A percentile compares a stretch with the other conserved stretches of the same genome.
phyloP scores from a whole-genome alignment of 2,888 invertebrate species.

The Leptopterna dolabrata region DNA sequence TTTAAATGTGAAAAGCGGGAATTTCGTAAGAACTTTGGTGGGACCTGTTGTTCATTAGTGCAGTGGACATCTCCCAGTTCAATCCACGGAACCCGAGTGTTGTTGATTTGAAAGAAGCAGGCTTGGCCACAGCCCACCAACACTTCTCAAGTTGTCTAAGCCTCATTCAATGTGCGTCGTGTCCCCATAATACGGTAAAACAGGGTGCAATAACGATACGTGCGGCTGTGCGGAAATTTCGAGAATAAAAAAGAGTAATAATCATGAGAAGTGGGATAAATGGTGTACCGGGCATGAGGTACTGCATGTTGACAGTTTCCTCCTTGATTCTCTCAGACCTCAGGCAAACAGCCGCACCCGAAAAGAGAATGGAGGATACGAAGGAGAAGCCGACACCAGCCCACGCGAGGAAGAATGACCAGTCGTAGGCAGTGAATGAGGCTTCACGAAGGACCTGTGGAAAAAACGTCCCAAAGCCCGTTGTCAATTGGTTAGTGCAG shows the following conservation, averaged over 20 bases:
- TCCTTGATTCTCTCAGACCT: conserved; percentile 93
- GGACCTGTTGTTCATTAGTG: too few species aligned
- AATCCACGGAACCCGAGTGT: too few species aligned
- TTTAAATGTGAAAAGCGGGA: too few species aligned
- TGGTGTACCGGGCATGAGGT: conserved; percentile 92
- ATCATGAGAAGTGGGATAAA: not conserved
- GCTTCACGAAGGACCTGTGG: conserved; percentile 85
- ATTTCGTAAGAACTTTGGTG: too few species aligned
- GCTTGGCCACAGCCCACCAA: too few species aligned
- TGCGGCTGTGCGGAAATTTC: not conserved
- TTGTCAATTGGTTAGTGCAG: not conserved
- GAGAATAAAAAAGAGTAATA: not conserved
- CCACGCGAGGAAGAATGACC: conserved; percentile 98
- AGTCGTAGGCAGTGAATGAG: conserved; percentile 86
- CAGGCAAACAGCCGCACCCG: conserved; percentile 93
- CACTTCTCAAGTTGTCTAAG: too few species aligned
- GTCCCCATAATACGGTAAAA: too few species aligned
- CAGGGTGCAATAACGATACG: too few species aligned
- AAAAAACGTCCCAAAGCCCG: conserved; percentile 16
- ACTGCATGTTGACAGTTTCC: conserved; percentile 97
- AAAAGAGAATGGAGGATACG: conserved; percentile 90
- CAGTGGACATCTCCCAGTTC: too few species aligned
- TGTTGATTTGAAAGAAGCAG: too few species aligned
- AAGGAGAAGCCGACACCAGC: conserved; percentile 93
- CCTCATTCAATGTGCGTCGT: too few species aligned